phyloP scores from a whole-genome alignment of 37 sponge, comb jelly and placozoan genomes.

The Halisarca cf. caerulea region DNA sequence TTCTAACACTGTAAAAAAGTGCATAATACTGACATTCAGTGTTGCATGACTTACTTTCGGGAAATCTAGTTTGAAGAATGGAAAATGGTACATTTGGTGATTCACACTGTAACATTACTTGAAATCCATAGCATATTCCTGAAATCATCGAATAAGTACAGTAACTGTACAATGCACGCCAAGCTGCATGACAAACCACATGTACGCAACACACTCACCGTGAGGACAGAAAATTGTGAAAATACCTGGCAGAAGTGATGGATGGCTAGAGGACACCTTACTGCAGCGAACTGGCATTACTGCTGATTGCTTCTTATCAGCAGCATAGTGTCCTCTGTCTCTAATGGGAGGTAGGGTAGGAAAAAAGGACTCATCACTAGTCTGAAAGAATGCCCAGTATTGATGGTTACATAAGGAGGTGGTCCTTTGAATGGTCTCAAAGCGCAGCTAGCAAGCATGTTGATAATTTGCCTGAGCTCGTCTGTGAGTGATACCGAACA shows the following conservation, averaged over 20 bases:
- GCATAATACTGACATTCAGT: no score
- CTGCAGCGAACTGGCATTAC: background rate
- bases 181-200: background rate
- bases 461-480: background rate
- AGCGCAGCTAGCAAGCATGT: background rate
- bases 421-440: conserved; percentile 1
- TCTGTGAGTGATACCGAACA: background rate
- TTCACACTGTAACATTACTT: conserved; percentile 35
- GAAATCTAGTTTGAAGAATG: conserved; percentile 37
- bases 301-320: conserved; percentile 5
- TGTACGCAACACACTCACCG: conserved; percentile 18
- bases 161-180: background rate
- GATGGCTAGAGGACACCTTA: conserved; percentile 32
- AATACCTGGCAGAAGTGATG: conserved; percentile 36
- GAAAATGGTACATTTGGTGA: conserved; percentile 41
- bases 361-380: conserved; percentile 15
- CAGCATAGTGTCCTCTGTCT: conserved; percentile 26
- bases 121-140: conserved; percentile 56
- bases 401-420: background rate
- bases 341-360: conserved; percentile 14
- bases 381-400: no score
- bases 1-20: no score
- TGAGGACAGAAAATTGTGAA: conserved; percentile 57
- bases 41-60: conserved; percentile 25
- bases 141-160: background rate